Conservation (phyloP, 2,113 vertebrate genomes). For the Fukomys damarensis region DNA sequence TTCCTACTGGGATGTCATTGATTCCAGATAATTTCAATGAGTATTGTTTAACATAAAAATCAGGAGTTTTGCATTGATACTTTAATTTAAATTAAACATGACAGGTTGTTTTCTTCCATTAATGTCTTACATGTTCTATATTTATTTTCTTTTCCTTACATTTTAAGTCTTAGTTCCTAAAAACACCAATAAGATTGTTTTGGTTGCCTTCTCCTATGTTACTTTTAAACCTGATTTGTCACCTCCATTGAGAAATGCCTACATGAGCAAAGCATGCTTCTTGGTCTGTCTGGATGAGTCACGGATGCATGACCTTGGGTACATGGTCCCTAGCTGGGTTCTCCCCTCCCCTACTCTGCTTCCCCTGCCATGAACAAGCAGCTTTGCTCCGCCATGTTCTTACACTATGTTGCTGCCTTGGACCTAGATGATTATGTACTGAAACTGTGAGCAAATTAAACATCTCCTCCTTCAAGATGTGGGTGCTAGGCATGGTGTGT, state of each 20-base stretch:
- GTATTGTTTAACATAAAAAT: conserved; percentile 24
- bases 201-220: background rate
- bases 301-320: background rate
- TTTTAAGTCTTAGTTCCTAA: background rate
- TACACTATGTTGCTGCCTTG: background rate
- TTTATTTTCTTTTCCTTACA: background rate
- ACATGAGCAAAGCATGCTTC: background rate
- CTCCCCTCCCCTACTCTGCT: background rate
- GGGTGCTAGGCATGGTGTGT: too few relatives aligned
- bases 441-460: background rate
- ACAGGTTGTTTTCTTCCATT: background rate
- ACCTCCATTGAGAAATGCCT: background rate
- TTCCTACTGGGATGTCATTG: background rate
- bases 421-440: background rate
- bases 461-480: background rate
- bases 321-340: background rate
- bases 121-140: background rate
- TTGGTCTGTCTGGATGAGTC: background rate
- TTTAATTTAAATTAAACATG: background rate
- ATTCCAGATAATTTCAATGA: background rate
- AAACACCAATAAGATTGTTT: background rate
- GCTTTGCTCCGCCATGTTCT: background rate
- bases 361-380: background rate
- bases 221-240: background rate
- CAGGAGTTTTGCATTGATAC: background rate